A percentile compares a stretch with the other conserved stretches of the same genome.
Evolutionary conservation across 2,797 vertebrate genomes (phyloP).

Genomic region (Myotis myotis): DNA sequence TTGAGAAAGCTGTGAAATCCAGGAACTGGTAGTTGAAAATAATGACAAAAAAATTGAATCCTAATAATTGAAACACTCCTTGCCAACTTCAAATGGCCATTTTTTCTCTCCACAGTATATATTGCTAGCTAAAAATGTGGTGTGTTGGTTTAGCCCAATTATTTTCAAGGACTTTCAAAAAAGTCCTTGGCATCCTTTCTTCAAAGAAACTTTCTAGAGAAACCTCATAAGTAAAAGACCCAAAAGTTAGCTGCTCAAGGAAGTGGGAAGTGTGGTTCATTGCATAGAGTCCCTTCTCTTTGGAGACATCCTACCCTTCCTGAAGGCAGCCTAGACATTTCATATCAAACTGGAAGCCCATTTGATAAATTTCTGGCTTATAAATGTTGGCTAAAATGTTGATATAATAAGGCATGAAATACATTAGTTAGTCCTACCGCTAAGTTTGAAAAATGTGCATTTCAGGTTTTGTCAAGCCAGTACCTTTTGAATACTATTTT

Average conservation of each 20-base stretch:
- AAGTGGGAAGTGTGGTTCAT: not conserved
- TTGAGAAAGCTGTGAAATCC: constrained; percentile 4
- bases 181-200: not conserved
- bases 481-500: not conserved
- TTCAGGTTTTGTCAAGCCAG: not conserved
- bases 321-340: not conserved
- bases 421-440: not conserved
- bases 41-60: constrained; percentile 10
- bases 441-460: not conserved
- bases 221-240: not conserved
- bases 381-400: constrained; percentile 23
- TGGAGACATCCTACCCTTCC: not conserved
- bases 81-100: not conserved
- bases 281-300: not conserved
- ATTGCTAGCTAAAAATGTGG: not conserved
- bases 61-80: not conserved
- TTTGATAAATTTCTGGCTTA: not conserved
- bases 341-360: not conserved
- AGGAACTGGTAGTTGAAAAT: constrained; percentile 28
- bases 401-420: constrained; percentile 15
- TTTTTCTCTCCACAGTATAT: not conserved
- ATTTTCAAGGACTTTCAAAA: not conserved
- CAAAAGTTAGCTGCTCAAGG: not conserved
- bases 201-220: not conserved
- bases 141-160: not conserved